phyloP scores from a whole-genome alignment of 2,113 vertebrate genomes.

The Petromus typicus region DNA sequence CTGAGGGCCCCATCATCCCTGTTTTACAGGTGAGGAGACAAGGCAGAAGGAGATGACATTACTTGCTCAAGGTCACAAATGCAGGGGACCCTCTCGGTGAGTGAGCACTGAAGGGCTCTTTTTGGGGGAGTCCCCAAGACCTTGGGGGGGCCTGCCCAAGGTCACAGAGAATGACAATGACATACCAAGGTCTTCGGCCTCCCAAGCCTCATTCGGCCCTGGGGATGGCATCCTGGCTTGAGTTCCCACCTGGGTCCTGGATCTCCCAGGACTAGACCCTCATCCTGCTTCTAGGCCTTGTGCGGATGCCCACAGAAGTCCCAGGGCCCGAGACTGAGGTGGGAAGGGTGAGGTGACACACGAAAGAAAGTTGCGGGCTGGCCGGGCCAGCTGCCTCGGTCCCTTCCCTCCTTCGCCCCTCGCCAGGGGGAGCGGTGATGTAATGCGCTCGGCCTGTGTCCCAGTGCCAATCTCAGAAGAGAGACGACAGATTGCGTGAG shows the following conservation, averaged over 20 bases:
- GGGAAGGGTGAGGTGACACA: background rate
- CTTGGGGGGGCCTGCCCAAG: background rate
- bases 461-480: slow-evolving; percentile 67
- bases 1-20: background rate
- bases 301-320: background rate
- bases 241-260: background rate
- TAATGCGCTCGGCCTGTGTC: slow-evolving; percentile 54
- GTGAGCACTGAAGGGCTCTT: background rate
- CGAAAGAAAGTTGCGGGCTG: slow-evolving; percentile 49
- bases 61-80: slow-evolving; percentile 54
- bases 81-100: background rate
- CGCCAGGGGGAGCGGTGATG: slow-evolving; percentile 41
- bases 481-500: slow-evolving; percentile 53
- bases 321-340: background rate
- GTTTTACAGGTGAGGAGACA: background rate
- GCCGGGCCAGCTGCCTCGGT: background rate
- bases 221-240: background rate
- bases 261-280: background rate
- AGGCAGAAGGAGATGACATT: background rate
- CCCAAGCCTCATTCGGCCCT: background rate
- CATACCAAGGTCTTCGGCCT: background rate
- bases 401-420: slow-evolving; percentile 31
- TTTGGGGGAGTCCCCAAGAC: background rate
- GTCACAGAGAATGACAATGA: slow-evolving; percentile 23
- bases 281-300: background rate